Percentiles rank a stretch among this genome's conserved stretches.
phyloP scores from a whole-genome alignment of 2,888 invertebrate species.

The Eupeodes luniger region DNA sequence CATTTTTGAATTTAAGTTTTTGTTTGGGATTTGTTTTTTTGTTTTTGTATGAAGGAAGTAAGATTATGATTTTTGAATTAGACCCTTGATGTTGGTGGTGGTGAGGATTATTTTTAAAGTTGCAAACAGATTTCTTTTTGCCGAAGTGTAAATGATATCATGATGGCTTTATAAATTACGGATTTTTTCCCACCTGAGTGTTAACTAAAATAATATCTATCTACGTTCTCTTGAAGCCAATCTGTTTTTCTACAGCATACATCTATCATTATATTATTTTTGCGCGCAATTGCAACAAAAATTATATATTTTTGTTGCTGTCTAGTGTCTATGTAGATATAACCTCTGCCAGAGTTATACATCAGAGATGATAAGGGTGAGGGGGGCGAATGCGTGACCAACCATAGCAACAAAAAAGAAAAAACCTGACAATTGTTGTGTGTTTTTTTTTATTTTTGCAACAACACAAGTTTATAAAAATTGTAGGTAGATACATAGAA shows the following conservation, averaged over 20 bases:
- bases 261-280: constrained; percentile 29
- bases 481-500: constrained; percentile 1
- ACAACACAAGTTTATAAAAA: constrained; percentile 6
- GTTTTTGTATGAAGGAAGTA: no score
- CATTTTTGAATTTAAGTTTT: no score
- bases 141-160: neutral
- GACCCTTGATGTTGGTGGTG: no score
- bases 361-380: neutral
- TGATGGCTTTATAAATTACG: neutral
- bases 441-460: constrained; percentile 6
- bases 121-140: neutral
- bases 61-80: no score
- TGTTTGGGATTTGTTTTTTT: no score
- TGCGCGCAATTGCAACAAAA: constrained; percentile 53
- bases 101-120: no score
- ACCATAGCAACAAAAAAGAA: constrained; percentile 29
- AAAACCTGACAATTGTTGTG: constrained; percentile 49
- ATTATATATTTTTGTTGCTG: neutral
- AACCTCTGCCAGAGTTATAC: constrained; percentile 9
- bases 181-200: neutral
- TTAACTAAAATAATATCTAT: neutral
- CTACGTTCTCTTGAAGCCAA: constrained; percentile 7
- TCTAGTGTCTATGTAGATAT: neutral
- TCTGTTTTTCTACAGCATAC: neutral
- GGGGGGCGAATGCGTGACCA: constrained; percentile 32